Conservation (phyloP, 2,113 vertebrate species). For the Aspiorhynchus laticeps region DNA sequence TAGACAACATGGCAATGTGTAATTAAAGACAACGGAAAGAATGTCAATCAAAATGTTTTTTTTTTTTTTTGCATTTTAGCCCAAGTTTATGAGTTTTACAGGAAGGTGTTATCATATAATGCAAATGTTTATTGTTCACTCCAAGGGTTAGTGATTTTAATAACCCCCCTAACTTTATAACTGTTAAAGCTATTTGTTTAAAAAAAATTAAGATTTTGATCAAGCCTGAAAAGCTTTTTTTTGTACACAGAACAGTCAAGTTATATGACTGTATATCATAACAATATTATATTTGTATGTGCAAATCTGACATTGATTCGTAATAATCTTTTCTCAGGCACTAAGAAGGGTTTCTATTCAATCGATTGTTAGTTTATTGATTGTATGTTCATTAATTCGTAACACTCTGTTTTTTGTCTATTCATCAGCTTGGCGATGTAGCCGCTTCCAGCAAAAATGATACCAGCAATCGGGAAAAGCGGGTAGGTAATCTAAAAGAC, state of each 20-base stretch:
- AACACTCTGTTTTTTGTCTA: background rate
- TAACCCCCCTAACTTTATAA: too few species aligned
- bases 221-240: background rate
- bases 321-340: too few species aligned
- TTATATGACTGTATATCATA: background rate
- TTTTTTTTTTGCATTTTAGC: background rate
- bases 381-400: background rate
- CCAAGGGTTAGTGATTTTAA: too few species aligned
- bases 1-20: background rate
- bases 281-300: background rate
- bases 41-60: background rate
- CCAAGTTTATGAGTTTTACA: too few species aligned
- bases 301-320: background rate
- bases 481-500: conserved; percentile 58
- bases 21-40: background rate
- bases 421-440: background rate
- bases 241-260: background rate
- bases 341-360: background rate
- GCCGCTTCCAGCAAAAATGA: background rate
- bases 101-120: too few species aligned
- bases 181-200: too few species aligned
- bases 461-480: conserved; percentile 38
- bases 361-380: background rate
- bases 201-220: background rate
- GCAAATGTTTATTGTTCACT: too few species aligned